Conservation (phyloP, 2,797 vertebrate genomes). For the Sorex maritimensis region DNA sequence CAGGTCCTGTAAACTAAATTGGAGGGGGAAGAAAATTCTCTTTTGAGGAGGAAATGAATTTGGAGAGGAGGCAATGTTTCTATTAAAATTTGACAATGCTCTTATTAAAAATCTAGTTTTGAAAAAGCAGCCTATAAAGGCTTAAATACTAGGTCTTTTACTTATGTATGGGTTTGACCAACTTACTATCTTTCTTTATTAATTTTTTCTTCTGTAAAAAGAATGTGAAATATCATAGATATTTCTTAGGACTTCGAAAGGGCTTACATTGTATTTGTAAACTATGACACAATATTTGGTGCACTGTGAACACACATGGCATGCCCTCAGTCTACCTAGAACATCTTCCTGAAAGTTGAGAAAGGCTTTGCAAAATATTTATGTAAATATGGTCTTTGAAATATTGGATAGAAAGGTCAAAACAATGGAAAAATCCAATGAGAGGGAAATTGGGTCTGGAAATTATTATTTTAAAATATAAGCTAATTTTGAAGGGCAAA, state of each 20-base stretch:
- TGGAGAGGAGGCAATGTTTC: background rate
- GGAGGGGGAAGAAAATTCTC: background rate
- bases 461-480: background rate
- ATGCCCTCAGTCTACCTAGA: background rate
- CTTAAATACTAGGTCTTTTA: background rate
- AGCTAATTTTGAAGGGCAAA: slow-evolving; percentile 46
- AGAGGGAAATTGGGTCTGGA: background rate
- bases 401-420: slow-evolving; percentile 41
- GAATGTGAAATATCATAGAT: background rate
- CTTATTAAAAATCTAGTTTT: slow-evolving; percentile 6
- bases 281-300: background rate
- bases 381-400: background rate
- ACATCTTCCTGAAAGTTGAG: slow-evolving; percentile 27
- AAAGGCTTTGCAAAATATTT: slow-evolving; percentile 53
- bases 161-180: background rate
- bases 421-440: slow-evolving; percentile 1
- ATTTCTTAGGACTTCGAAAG: background rate
- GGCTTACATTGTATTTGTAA: slow-evolving; percentile 29
- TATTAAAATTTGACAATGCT: background rate
- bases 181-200: background rate
- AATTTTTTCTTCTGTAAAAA: slow-evolving; percentile 41
- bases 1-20: background rate
- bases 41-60: background rate
- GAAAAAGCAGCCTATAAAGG: background rate
- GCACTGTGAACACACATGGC: background rate